Base-by-base conservation (phyloP, 2,888 invertebrate species). In the Coecobrya sp. region DNA sequence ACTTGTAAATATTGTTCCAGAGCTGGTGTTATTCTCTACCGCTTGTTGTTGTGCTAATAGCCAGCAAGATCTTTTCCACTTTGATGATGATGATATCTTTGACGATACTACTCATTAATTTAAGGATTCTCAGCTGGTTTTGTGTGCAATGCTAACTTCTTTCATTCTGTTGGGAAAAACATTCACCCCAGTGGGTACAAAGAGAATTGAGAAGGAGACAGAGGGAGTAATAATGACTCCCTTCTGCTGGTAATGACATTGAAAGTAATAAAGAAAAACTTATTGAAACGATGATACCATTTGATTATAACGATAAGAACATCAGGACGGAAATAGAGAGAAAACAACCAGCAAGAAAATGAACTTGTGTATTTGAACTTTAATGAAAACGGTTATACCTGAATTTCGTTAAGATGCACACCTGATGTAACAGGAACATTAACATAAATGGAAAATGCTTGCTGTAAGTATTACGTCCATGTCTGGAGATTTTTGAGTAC, bases 191-290 rank as follows among this genome's bases (percentile, higher is more conserved):
- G 73, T 52, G 16, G 10, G 52, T 52, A 52, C 49, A 52, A 36
- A 36, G 81, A 55, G 30, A 81, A 55, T 59, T 30, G 36, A 25
- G 30, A 36, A 16, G n/a, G 45, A 30, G 52, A 16, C 30, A 45
- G 16, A 73, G 52, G 52, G 19, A 19, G 65, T 13, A 73, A 73
- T 89, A 84, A 89, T 55, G 89, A 84, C 84, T 89, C 84, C 73
- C 89, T 82, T 89, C 82, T 89, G 89, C 82, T 89, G 89, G 89
- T 89, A 89, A 89, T 89, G 89, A 84, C 89, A 84, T 70, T 84
- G 84, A 84, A 55, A 59, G 89, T 73, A 89, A 89, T 89, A 89
- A 89, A 84, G 89, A 76, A 59, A 76, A 84, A 89, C 42, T 70
- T 89, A 89, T 89, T 89, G 89, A 42, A 73, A 84, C 25, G 89